Conservation (phyloP, 2,888 invertebrate species). For the Phyllotreta striolata region DNA sequence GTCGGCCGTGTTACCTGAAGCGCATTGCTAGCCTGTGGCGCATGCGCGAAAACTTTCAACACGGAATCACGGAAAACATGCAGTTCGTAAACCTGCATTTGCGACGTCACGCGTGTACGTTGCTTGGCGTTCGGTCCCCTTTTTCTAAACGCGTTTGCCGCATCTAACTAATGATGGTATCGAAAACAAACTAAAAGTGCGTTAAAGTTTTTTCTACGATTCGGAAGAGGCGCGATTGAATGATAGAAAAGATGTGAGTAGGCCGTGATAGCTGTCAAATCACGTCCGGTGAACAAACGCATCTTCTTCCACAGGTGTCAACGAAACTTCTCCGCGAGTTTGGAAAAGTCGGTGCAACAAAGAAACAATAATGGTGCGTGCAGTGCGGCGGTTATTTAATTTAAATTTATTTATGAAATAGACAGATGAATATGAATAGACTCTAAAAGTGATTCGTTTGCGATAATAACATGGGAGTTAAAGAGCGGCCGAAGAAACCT, state of each 20-base stretch:
- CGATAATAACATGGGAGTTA: constrained; percentile 43
- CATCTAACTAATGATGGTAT: too few relatives aligned
- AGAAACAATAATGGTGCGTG: constrained; percentile 39
- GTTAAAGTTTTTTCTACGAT: constrained; percentile 2
- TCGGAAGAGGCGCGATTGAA: constrained; percentile 4
- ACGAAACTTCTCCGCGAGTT: constrained; percentile 37
- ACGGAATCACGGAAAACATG: constrained; percentile 45
- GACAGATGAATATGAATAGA: constrained; percentile 40
- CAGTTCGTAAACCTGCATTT: constrained; percentile 47
- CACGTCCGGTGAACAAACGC: constrained; percentile 23
- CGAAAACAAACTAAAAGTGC: constrained; percentile 5
- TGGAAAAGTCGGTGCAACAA: constrained; percentile 32
- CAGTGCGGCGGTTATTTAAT: constrained; percentile 19
- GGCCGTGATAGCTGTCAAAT: constrained; percentile 1
- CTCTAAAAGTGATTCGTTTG: too few relatives aligned
- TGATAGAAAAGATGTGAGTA: constrained; percentile 1
- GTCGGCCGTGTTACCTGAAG: constrained; percentile 44
- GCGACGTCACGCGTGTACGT: constrained; percentile 28
- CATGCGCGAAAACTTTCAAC: constrained; percentile 48
- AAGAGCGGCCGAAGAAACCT: constrained; percentile 36
- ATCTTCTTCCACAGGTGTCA: constrained; percentile 49
- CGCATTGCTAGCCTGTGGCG: constrained; percentile 17
- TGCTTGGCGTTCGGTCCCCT: not conserved
- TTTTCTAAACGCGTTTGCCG: too few relatives aligned
- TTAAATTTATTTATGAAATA: too few relatives aligned